These are phyloP conservation scores for Sarcophaga rosellei DNA, from an alignment of 2,888 invertebrate species.

Conservation along the genomic window DNA sequence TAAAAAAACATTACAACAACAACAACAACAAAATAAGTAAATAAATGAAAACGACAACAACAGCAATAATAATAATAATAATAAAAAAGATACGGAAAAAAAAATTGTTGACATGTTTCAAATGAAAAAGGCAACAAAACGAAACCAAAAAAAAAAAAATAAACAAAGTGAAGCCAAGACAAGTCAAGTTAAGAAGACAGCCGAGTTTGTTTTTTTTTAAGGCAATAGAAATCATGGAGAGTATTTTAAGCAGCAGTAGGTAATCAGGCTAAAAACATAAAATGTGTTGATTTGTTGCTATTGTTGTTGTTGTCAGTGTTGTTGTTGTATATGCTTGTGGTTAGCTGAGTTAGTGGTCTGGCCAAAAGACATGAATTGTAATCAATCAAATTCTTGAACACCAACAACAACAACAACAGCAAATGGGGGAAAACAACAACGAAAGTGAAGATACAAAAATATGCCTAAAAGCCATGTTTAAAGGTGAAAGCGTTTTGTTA, in stretches of 20 bases:
- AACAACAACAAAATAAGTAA: no score
- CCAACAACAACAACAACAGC: not conserved
- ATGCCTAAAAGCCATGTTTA: conserved; percentile 1
- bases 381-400: conserved; percentile 45
- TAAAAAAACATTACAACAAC: no score
- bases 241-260: not conserved
- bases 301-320: not conserved
- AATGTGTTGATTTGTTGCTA: conserved; percentile 40
- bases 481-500: conserved; percentile 41
- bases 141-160: not conserved
- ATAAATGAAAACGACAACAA: no score
- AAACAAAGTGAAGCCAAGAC: not conserved
- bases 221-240: conserved; percentile 14
- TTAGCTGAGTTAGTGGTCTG: not conserved
- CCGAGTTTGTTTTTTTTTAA: not conserved
- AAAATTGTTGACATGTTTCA: conserved; percentile 31
- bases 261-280: conserved; percentile 16
- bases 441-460: not conserved
- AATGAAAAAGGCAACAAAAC: not conserved
- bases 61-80: no score
- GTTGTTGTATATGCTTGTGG: not conserved
- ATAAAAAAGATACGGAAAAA: not conserved
- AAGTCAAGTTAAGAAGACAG: not conserved
- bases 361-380: conserved; percentile 15
- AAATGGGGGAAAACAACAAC: not conserved